These are phyloP conservation scores for Gobiocypris rarus DNA, from an alignment of 2,113 vertebrate species.

Conservation along the genomic window DNA sequence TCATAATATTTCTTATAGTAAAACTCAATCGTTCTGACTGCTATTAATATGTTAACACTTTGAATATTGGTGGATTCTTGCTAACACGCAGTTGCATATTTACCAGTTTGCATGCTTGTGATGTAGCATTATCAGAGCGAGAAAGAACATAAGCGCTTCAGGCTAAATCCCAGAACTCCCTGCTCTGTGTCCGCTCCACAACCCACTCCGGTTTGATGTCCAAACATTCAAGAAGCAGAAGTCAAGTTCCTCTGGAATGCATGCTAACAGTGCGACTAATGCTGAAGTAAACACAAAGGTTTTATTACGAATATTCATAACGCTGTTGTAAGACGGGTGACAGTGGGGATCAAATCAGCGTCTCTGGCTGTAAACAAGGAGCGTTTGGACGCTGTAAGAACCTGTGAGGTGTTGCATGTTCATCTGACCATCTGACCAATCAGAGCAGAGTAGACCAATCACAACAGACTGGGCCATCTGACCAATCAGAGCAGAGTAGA, in stretches of 20 bases:
- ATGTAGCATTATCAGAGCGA: not conserved
- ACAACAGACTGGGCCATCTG: no score
- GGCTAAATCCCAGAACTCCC: not conserved
- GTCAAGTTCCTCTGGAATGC: not conserved
- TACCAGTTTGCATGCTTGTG: not conserved
- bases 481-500: no score
- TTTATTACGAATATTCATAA: conserved; percentile 4
- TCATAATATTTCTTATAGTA: not conserved
- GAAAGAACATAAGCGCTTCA: not conserved
- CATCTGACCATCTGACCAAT: no score
- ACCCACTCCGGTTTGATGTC: not conserved
- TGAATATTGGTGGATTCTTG: not conserved
- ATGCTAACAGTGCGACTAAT: not conserved
- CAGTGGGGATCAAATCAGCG: not conserved
- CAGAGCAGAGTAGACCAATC: no score
- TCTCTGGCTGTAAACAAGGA: not conserved
- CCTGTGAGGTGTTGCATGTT: not conserved
- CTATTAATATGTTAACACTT: not conserved
- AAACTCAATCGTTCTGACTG: not conserved
- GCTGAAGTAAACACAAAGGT: not conserved
- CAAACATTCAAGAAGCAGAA: not conserved
- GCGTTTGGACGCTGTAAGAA: not conserved
- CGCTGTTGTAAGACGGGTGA: not conserved
- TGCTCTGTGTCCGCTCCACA: not conserved
- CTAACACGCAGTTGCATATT: not conserved